Base-by-base conservation (phyloP, 2,113 vertebrate genomes). In the Sorex fumeus region DNA sequence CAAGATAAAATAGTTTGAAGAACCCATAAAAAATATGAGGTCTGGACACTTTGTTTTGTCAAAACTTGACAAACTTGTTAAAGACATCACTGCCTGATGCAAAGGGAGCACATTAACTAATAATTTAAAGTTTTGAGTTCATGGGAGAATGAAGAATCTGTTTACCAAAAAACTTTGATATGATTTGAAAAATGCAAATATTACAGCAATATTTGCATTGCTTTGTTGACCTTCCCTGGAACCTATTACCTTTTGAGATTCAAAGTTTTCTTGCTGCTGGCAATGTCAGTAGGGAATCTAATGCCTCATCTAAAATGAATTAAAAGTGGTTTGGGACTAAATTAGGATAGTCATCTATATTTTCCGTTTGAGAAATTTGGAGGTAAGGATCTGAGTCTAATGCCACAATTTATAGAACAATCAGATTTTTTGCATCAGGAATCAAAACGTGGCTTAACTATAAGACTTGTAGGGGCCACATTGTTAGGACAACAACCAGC, bases 1-100 rank as follows among this genome's bases (percentile, higher is more conserved):
- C 32, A 67, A 40, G 36, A 47, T 66, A 28, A 92, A 70, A 45
- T 12, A 67, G 70, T 70, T 87, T 77, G 50, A 92, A 60, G 47
- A 88, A 70, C 83, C 30, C 32, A 64, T 60, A 62, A 71, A 81
- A 16, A 19, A 34, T 74, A 30, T 53, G 40, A 30, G 45, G 84
- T 70, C 57, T 34, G 64, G 36, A 79, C 25, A n/a, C 13, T 71
- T 66, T n/a, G 34, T 78, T 84, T 40, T n/a, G 77, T n/a, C 18
- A 69, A 81, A 72, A 50, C 32, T 8, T 60, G 32, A 40, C 62
- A 69, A 36, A 64, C 21, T 28, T 84, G 25, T 27, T 87, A 66
- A 71, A 66, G 21, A 1, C 18, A 18, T 70, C 45, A 60, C 27
- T 43, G 6, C 19, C 18, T 50, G 83, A 83, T 50, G 45, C 67